Conservation (phyloP, 1,140 invertebrate species). For the Nasonia vitripennis region DNA sequence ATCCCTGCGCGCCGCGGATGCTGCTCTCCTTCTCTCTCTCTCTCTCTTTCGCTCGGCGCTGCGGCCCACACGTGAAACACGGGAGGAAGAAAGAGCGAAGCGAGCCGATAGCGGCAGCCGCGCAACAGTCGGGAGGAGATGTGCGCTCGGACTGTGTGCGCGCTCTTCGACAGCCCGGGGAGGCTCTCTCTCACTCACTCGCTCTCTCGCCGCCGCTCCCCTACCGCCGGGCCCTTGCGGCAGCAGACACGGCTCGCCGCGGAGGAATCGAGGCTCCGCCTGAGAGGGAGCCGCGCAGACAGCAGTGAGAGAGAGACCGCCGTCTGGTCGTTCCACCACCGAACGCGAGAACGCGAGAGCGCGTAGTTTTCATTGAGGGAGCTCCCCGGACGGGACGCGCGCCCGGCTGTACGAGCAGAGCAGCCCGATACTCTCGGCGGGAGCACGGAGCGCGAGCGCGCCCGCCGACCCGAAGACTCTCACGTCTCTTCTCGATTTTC, state of each 20-base stretch:
- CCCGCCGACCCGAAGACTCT: conserved; percentile 63
- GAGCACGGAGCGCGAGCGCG: conserved; percentile 15
- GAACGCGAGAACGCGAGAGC: conserved; percentile 44
- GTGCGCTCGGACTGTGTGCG: conserved; percentile 36
- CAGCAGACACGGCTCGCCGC: background rate
- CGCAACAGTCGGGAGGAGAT: conserved; percentile 44
- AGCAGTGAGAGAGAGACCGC: conserved; percentile 41
- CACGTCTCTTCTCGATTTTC: background rate
- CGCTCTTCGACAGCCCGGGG: conserved; percentile 32
- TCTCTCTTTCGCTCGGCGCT: conserved; percentile 61
- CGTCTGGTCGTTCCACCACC: conserved; percentile 62
- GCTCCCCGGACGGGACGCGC: conserved; percentile 71
- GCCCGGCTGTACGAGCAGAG: conserved; percentile 1
- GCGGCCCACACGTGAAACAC: conserved; percentile 51
- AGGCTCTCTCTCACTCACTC: background rate
- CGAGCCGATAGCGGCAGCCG: conserved; percentile 50
- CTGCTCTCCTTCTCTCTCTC: conserved; percentile 33
- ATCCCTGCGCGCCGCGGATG: conserved; percentile 3
- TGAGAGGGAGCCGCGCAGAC: background rate
- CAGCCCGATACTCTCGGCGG: conserved; percentile 8
- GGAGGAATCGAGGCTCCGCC: conserved; percentile 69
- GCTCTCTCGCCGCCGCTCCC: background rate
- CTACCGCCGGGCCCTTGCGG: conserved; percentile 56
- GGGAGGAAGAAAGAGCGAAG: conserved; percentile 63
- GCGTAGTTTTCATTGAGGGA: conserved; percentile 67